Conservation (phyloP, 2,888 invertebrate species). For the Molorchus minor region DNA sequence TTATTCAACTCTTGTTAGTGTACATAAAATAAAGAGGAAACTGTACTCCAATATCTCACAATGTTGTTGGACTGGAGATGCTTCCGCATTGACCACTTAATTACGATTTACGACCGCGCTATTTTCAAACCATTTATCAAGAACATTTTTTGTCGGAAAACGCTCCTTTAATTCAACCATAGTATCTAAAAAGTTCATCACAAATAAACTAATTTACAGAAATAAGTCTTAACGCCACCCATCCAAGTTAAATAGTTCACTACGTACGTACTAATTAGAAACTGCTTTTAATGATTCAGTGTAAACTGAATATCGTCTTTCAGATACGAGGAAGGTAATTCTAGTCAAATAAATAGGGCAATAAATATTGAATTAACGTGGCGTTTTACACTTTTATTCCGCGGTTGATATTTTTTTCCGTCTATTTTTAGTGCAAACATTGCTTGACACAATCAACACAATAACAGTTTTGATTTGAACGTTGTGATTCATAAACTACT, state of each 20-base stretch:
- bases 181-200: background rate
- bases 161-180: too few species aligned
- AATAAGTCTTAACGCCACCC: background rate
- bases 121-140: too few species aligned
- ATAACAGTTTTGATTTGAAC: background rate
- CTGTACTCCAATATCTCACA: too few species aligned
- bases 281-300: background rate
- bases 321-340: conserved; percentile 25
- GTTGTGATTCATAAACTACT: too few species aligned
- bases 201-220: conserved; percentile 1
- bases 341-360: conserved; percentile 23
- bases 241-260: background rate
- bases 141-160: too few species aligned
- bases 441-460: conserved; percentile 18
- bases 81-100: too few species aligned
- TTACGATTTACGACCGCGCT: too few species aligned
- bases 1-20: too few species aligned
- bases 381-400: conserved; percentile 5
- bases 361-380: conserved; percentile 14
- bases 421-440: conserved; percentile 20
- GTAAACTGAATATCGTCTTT: conserved; percentile 18
- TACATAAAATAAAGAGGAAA: too few species aligned
- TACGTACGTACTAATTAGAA: conserved; percentile 12
- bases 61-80: too few species aligned
- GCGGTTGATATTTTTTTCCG: conserved; percentile 10